Evolutionary conservation across 1,140 invertebrate species (phyloP).

Genomic region (Anagrus nilaparvatae): DNA sequence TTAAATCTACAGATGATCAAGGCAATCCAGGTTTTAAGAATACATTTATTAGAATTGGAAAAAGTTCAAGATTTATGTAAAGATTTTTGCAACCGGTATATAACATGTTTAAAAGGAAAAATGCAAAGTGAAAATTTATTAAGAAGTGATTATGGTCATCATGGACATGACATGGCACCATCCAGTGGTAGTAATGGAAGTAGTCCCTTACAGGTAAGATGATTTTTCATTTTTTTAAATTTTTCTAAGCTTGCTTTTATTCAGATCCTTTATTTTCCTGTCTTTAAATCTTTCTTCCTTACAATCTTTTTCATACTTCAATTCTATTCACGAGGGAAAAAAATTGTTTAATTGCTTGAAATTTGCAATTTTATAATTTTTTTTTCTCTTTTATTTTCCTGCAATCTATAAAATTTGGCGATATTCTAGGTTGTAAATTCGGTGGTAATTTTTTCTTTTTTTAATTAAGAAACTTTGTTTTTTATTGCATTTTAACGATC

Average conservation of each 20-base stretch:
- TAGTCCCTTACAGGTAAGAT: slow-evolving; percentile 42
- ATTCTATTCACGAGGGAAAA: too few species aligned
- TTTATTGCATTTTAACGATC: too few species aligned
- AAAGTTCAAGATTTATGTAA: slow-evolving; percentile 96
- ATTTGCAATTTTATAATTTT: too few species aligned
- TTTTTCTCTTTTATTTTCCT: too few species aligned
- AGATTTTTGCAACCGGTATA: slow-evolving; percentile 94
- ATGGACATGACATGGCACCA: slow-evolving; percentile 45
- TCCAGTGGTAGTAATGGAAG: slow-evolving; percentile 46
- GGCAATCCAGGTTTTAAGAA: slow-evolving; percentile 91
- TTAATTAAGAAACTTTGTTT: too few species aligned
- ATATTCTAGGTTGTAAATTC: too few species aligned
- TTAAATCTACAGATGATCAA: slow-evolving; percentile 83
- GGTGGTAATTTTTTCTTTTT: too few species aligned
- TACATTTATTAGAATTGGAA: slow-evolving; percentile 90
- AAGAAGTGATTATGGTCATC: slow-evolving; percentile 59
- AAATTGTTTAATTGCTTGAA: too few species aligned
- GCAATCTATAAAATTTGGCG: too few species aligned
- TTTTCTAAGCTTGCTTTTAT: slow-evolving; percentile 20
- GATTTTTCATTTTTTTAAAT: slow-evolving; percentile 23
- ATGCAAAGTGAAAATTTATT: slow-evolving; percentile 92
- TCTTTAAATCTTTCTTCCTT: slow-evolving; percentile 11
- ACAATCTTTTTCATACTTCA: too few species aligned
- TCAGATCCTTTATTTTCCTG: slow-evolving; percentile 1
- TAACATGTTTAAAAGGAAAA: slow-evolving; percentile 89